Evolutionary conservation across 2,888 invertebrate species (phyloP).

Genomic region (Tineola bisselliella): DNA sequence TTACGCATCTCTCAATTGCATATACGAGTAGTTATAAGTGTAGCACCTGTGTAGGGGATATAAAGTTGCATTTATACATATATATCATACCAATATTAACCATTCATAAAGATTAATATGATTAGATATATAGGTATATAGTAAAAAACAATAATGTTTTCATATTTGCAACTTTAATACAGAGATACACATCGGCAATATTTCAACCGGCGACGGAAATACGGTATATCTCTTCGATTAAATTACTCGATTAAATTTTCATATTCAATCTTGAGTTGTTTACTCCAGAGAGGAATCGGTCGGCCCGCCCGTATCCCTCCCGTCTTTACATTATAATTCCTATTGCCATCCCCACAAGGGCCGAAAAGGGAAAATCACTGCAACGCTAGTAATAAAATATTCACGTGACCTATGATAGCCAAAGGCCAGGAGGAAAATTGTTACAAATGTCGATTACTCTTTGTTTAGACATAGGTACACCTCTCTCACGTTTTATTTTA

Average conservation of each 20-base stretch:
- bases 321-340: constrained; percentile 14
- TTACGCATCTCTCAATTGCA: neutral
- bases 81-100: neutral
- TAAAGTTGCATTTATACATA: neutral
- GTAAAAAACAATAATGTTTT: constrained; percentile 15
- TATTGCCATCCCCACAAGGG: constrained; percentile 15
- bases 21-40: too few relatives aligned
- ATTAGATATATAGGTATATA: too few relatives aligned
- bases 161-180: constrained; percentile 24
- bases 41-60: too few relatives aligned
- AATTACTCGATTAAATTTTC: constrained; percentile 81
- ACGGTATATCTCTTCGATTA: constrained; percentile 66
- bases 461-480: constrained; percentile 1
- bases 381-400: constrained; percentile 26
- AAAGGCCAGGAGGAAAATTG: constrained; percentile 15
- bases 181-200: constrained; percentile 28
- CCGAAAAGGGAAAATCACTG: constrained; percentile 15
- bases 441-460: neutral
- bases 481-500: neutral
- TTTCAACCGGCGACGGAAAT: constrained; percentile 28
- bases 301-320: constrained; percentile 13
- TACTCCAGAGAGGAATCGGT: constrained; percentile 64
- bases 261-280: constrained; percentile 81
- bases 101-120: too few relatives aligned
- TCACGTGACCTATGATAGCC: constrained; percentile 24